A percentile compares a stretch with the other conserved stretches of the same genome.
phyloP scores from a whole-genome alignment of 2,113 vertebrate species.

The Romanogobio albipinnatus region DNA sequence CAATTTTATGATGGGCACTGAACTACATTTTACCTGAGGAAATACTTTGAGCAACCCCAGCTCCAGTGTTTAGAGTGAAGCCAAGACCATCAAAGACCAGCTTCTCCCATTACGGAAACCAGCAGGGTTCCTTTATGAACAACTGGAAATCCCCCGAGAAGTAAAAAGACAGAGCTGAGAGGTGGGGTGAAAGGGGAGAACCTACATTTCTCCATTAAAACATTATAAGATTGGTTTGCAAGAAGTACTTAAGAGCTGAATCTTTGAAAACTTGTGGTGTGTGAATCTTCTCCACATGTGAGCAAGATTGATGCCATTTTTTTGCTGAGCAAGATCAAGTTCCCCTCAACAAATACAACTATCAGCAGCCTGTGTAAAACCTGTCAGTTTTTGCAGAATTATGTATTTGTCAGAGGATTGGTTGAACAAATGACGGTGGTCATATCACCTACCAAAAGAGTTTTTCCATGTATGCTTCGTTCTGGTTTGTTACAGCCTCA shows the following conservation, averaged over 20 bases:
- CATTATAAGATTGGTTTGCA: too few relatives aligned
- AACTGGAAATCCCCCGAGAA: constrained; percentile 13
- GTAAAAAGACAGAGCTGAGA: neutral
- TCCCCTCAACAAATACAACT: too few relatives aligned
- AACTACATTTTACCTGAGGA: constrained; percentile 24
- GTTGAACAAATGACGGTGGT: neutral
- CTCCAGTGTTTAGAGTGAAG: constrained; percentile 22
- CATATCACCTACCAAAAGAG: neutral
- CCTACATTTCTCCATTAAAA: too few relatives aligned
- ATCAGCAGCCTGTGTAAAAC: neutral
- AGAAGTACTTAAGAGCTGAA: too few relatives aligned
- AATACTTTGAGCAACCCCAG: constrained; percentile 14
- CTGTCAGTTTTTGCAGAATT: neutral
- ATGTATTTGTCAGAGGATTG: neutral
- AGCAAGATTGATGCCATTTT: neutral
- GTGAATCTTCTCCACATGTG: too few relatives aligned
- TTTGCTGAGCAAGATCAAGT: neutral
- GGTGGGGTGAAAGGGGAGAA: neutral
- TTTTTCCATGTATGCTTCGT: neutral
- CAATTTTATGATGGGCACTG: constrained; percentile 28
- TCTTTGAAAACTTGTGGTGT: too few relatives aligned
- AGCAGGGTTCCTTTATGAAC: constrained; percentile 31
- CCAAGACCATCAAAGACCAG: constrained; percentile 40
- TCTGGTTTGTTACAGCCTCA: neutral
- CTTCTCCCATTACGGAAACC: constrained; percentile 34